A percentile compares a stretch with the other conserved stretches of the same genome.
phyloP scores from a whole-genome alignment of 2,888 invertebrate species.

The Lomographa bimaculata region DNA sequence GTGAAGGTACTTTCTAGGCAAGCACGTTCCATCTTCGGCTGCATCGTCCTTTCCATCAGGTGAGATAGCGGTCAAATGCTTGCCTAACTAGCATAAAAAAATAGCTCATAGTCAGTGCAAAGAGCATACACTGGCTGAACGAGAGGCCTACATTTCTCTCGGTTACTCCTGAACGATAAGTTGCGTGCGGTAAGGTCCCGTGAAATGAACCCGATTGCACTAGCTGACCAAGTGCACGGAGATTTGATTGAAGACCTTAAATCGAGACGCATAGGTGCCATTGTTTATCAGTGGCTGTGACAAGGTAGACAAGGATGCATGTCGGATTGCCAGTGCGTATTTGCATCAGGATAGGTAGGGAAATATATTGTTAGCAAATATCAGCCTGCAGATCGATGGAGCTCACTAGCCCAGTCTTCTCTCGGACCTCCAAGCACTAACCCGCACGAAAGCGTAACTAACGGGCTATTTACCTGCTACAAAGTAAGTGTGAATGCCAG shows the following conservation, averaged over 20 bases:
- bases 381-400: background rate
- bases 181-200: background rate
- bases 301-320: constrained; percentile 4
- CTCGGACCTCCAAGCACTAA: background rate
- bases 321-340: background rate
- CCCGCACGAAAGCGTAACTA: background rate
- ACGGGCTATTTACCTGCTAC: too few relatives aligned
- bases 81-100: too few relatives aligned
- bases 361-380: background rate
- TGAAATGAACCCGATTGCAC: background rate
- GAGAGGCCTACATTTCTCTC: background rate
- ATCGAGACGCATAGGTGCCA: background rate
- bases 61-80: too few relatives aligned
- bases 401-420: background rate
- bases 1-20: too few relatives aligned
- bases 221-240: background rate
- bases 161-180: background rate
- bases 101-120: too few relatives aligned
- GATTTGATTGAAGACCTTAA: constrained; percentile 1
- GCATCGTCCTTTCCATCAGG: too few relatives aligned
- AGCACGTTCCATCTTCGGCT: too few relatives aligned
- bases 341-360: constrained; percentile 1
- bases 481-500: too few relatives aligned
- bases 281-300: background rate
- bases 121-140: too few relatives aligned